Evolutionary conservation across 35 echinoderm and acorn worm species (phyloP).

Genomic region (Hemicentrotus pulcherrimus): DNA sequence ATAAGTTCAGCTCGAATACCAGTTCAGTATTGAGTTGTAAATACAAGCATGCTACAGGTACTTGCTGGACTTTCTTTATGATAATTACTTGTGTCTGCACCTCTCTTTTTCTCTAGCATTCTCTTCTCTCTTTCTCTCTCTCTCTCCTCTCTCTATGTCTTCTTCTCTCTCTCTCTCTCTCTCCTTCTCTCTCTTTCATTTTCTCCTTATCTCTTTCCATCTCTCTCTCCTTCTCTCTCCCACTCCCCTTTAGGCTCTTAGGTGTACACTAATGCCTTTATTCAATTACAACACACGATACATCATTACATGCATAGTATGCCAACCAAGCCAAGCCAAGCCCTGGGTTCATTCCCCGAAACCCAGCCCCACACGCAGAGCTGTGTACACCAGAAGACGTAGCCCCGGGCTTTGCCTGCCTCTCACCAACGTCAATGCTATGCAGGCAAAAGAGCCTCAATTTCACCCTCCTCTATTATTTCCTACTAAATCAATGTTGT

Average conservation of each 20-base stretch:
- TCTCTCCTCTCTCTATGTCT: no score
- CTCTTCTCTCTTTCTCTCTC: no score
- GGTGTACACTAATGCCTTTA: not conserved
- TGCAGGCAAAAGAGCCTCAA: not conserved
- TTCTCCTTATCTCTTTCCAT: not conserved
- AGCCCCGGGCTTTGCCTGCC: not conserved
- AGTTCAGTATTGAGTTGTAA: no score
- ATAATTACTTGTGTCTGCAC: no score
- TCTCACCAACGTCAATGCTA: not conserved
- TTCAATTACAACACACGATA: not conserved
- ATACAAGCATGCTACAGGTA: no score
- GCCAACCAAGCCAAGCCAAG: not conserved
- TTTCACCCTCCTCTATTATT: not conserved
- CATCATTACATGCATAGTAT: not conserved
- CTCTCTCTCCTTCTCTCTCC: not conserved
- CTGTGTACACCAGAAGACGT: not conserved
- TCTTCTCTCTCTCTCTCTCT: no score
- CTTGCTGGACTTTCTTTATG: no score
- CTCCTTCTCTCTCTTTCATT: not conserved
- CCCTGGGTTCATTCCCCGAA: not conserved
- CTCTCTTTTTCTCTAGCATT: no score
- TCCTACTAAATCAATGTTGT: constrained; percentile 5
- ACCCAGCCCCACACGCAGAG: not conserved
- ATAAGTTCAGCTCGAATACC: no score
- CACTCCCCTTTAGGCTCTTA: not conserved